These are phyloP conservation scores for Hipparchia semele DNA, from an alignment of 2,888 invertebrate species.

Conservation along the genomic window DNA sequence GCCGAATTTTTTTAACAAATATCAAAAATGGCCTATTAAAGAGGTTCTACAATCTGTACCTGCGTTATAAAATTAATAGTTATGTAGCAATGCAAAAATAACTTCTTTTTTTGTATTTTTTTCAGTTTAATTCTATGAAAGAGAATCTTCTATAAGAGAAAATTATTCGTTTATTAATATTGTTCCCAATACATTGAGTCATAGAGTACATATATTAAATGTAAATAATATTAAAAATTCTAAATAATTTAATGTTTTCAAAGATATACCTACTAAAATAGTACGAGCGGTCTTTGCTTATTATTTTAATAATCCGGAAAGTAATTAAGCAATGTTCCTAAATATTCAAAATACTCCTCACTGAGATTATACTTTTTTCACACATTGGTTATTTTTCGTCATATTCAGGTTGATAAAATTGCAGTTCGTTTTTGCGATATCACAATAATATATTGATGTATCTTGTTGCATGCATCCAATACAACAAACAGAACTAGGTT, in stretches of 20 bases:
- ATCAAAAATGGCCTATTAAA: not conserved
- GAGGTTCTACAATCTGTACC: not conserved
- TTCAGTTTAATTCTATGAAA: no score
- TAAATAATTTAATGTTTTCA: no score
- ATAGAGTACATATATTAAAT: not conserved
- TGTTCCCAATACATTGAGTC: not conserved
- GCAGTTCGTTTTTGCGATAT: no score
- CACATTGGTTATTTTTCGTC: not conserved
- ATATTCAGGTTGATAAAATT: no score
- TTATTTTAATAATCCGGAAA: not conserved
- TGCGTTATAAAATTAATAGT: no score
- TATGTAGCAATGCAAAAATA: no score
- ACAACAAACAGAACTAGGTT: no score
- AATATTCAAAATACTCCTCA: not conserved
- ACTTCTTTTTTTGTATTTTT: no score
- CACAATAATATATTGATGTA: no score
- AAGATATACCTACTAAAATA: not conserved
- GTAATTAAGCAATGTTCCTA: not conserved
- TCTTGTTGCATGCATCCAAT: no score
- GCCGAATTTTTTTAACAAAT: not conserved
- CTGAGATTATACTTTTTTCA: not conserved
- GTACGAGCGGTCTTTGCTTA: constrained; percentile 6
- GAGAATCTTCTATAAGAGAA: no score
- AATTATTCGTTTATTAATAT: not conserved
- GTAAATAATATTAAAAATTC: no score